Base-by-base conservation (phyloP, 1,140 invertebrate genomes). In the Eriosoma lanigerum region DNA sequence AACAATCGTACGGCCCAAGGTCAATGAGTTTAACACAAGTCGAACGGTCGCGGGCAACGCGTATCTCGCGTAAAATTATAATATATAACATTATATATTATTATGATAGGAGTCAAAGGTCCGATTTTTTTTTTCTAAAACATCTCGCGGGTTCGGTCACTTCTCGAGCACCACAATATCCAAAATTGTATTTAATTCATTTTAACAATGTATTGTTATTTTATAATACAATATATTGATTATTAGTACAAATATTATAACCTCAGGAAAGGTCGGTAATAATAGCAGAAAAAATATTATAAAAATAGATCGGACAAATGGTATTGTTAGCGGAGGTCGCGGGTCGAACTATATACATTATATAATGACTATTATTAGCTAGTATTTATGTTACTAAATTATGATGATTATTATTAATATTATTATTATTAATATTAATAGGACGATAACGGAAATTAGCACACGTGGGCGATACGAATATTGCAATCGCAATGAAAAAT, bases 51-150 rank as follows among this genome's bases (percentile, higher is more conserved):
- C 0, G 52, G 3, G n/a, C 52, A 21, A 1, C 5, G n/a, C 9
- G 32, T 38, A 38, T 38, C 32, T 38, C 32, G 32, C 32, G 32
- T 38, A 38, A 4, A 38, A 38, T 38, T 38, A 38, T 8, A 38
- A 38, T 8, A 38, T 38, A 4, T 38, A 4, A 38, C 8, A 38
- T 38, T 38, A 38, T 12, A 44, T 48, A 29, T 72, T 46, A 19
- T 60, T 78, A 29, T 32, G n/a, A 68, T 46, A 68, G 0, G 46
- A 68, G 78, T 68, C 60, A 66, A 76, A 76, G 73, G 73, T 76
- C 32, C 15, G 21, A 26, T 15, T 54, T 4, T n/a, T 54, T n/a
- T 54, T n/a, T 6, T 15, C 3, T 54, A 48, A 6, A 26, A 24
- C 21, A 46, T 46, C 32, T 38, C 64, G 38, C 21, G 21, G 8